These are phyloP conservation scores for Heterochromis multidens DNA, from an alignment of 2,113 vertebrate genomes.

Conservation along the genomic window DNA sequence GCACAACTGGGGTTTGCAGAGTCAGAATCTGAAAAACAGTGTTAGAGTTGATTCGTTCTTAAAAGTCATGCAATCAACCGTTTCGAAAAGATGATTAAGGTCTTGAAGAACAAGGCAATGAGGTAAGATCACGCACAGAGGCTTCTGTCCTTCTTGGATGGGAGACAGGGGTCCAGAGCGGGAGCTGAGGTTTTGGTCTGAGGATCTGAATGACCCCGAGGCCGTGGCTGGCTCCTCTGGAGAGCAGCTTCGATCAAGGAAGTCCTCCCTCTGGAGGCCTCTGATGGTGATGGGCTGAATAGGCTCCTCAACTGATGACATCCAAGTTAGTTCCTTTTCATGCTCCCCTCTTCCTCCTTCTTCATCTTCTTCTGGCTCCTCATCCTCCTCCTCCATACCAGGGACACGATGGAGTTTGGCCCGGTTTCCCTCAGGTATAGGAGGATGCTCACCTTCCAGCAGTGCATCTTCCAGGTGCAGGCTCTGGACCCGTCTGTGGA, in stretches of 20 bases:
- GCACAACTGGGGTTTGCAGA: slow-evolving; percentile 47
- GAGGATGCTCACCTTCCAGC: not conserved
- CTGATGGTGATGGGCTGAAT: slow-evolving; percentile 57
- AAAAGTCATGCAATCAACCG: slow-evolving; percentile 47
- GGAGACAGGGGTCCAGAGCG: slow-evolving; percentile 52
- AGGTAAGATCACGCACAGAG: slow-evolving; percentile 65
- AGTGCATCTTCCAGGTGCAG: slow-evolving; percentile 73
- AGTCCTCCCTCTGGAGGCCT: slow-evolving; percentile 66
- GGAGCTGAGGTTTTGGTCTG: slow-evolving; percentile 50
- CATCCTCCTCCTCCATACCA: slow-evolving; percentile 58
- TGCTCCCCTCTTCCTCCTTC: slow-evolving; percentile 21
- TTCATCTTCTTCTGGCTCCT: slow-evolving; percentile 46
- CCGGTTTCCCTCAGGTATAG: slow-evolving; percentile 2
- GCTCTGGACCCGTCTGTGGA: slow-evolving; percentile 43
- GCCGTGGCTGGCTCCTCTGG: slow-evolving; percentile 47
- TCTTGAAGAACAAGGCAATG: not conserved
- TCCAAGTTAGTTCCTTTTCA: slow-evolving; percentile 61
- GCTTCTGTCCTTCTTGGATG: slow-evolving; percentile 63
- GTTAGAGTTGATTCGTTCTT: not conserved
- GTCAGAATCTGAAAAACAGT: not conserved
- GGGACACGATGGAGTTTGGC: slow-evolving; percentile 51
- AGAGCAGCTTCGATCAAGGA: slow-evolving; percentile 61
- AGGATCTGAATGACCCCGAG: slow-evolving; percentile 10
- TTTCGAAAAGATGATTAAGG: not conserved
- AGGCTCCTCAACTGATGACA: slow-evolving; percentile 64